Conservation (phyloP, 2,888 invertebrate species). For the Phania funesta region DNA sequence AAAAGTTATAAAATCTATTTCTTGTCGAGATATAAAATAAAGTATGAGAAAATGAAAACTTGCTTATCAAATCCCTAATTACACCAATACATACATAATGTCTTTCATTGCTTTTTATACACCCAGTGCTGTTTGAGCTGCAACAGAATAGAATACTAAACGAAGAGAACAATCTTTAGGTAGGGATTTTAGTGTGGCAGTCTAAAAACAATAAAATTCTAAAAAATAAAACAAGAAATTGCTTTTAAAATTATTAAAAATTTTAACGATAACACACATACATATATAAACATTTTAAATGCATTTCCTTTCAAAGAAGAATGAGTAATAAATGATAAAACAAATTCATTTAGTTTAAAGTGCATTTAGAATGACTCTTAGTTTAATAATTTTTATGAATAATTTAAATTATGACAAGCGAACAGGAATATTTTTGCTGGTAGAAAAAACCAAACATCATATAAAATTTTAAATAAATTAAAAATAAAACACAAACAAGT, state of each 20-base stretch:
- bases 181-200: slow-evolving; percentile 30
- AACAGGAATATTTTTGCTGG: slow-evolving; percentile 15
- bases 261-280: neutral
- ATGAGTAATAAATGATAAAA: slow-evolving; percentile 4
- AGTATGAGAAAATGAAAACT: too few relatives aligned
- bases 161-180: slow-evolving; percentile 39
- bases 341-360: slow-evolving; percentile 25
- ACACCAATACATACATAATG: too few relatives aligned
- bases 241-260: slow-evolving; percentile 59
- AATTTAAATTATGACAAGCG: slow-evolving; percentile 34
- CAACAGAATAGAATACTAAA: too few relatives aligned
- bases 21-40: too few relatives aligned
- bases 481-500: slow-evolving; percentile 12
- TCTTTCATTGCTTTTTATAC: too few relatives aligned
- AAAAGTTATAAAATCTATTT: too few relatives aligned
- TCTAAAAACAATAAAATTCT: neutral
- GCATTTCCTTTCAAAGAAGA: neutral
- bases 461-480: slow-evolving; percentile 55
- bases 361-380: slow-evolving; percentile 6
- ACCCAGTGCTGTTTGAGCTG: too few relatives aligned
- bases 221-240: slow-evolving; percentile 42
- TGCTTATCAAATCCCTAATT: too few relatives aligned
- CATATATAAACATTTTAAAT: slow-evolving; percentile 10
- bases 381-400: slow-evolving; percentile 2
- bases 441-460: slow-evolving; percentile 13